Evolutionary conservation across 2,113 vertebrate genomes (phyloP).

Genomic region (Phyllopteryx taeniolatus): DNA sequence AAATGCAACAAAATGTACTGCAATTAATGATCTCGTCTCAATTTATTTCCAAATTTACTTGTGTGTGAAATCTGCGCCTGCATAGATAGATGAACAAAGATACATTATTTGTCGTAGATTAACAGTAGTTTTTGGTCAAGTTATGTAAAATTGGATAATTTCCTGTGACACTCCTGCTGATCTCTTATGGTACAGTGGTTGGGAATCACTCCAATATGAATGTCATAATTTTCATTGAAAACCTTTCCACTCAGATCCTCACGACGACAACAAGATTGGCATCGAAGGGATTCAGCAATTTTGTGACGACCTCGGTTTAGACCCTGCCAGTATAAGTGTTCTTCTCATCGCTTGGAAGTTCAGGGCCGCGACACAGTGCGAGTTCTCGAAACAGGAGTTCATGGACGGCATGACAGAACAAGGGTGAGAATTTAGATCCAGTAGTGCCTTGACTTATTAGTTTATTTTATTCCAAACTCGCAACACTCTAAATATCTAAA

Average conservation of each 20-base stretch:
- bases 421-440: constrained; percentile 74
- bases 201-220: neutral
- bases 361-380: constrained; percentile 90
- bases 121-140: too few relatives aligned
- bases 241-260: constrained; percentile 76
- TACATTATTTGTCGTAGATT: too few relatives aligned
- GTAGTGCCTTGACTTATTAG: neutral
- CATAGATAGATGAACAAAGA: neutral
- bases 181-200: too few relatives aligned
- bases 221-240: neutral
- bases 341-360: constrained; percentile 94
- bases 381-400: constrained; percentile 94
- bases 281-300: constrained; percentile 92
- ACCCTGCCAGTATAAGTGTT: constrained; percentile 89
- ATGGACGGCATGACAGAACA: constrained; percentile 90
- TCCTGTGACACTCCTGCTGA: too few relatives aligned
- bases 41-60: neutral
- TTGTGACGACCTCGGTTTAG: constrained; percentile 87
- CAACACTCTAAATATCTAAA: too few relatives aligned
- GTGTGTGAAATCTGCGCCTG: too few relatives aligned
- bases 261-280: constrained; percentile 95
- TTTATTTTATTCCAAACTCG: too few relatives aligned
- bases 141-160: too few relatives aligned
- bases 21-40: neutral
- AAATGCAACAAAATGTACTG: neutral